Percentiles rank a stretch among this genome's conserved stretches.
These are phyloP conservation scores for Plebejus anna DNA, from an alignment of 2,888 invertebrate genomes.

Conservation along the genomic window DNA sequence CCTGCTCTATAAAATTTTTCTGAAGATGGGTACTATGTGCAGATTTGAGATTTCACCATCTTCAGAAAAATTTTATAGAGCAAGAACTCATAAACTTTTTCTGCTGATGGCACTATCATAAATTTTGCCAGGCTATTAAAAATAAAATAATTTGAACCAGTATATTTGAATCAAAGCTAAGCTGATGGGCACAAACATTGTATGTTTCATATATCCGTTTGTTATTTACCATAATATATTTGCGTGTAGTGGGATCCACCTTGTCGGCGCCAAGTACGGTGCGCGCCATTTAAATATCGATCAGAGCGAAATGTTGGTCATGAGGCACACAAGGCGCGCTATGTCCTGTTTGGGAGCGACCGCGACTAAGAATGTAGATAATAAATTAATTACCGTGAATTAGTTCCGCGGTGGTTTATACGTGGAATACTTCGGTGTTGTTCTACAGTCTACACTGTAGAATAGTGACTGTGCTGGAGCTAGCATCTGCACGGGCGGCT, in stretches of 20 bases:
- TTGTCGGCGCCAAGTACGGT: neutral
- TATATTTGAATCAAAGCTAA: too few species aligned
- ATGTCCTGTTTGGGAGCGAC: constrained; percentile 1
- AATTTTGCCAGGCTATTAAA: too few species aligned
- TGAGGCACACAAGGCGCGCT: neutral
- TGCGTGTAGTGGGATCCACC: neutral
- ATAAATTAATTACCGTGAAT: neutral
- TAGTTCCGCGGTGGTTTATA: constrained; percentile 17
- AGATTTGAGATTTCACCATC: too few species aligned
- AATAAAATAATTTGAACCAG: too few species aligned
- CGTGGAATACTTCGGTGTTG: neutral
- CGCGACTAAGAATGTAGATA: neutral
- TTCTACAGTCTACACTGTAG: neutral
- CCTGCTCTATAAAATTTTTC: too few species aligned
- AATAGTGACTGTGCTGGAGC: too few species aligned
- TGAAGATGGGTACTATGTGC: too few species aligned
- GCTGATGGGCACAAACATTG: neutral
- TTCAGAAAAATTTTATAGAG: too few species aligned
- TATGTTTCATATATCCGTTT: neutral
- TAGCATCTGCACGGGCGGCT: too few species aligned
- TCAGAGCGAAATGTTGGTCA: neutral
- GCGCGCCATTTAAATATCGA: constrained; percentile 12
- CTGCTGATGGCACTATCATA: too few species aligned
- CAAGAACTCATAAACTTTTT: too few species aligned
- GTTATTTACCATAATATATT: neutral